A percentile compares a stretch with the other conserved stretches of the same genome.
Evolutionary conservation across 2,113 vertebrate genomes (phyloP).

Genomic region (Callaeas wilsoni): DNA sequence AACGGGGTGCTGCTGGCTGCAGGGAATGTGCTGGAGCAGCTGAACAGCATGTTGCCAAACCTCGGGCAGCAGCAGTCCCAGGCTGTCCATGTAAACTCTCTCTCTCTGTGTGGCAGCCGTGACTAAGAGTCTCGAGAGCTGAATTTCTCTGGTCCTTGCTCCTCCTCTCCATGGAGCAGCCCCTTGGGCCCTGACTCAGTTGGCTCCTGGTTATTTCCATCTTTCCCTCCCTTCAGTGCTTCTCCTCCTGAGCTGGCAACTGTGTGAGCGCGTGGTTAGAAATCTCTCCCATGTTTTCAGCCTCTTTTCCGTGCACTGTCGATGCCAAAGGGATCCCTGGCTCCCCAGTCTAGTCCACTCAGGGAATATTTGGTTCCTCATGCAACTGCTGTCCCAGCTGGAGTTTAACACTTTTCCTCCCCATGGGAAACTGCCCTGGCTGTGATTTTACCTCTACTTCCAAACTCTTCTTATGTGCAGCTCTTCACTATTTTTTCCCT

Average conservation of each 20-base stretch:
- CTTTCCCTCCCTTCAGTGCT: neutral
- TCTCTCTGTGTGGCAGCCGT: neutral
- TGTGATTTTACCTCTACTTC: neutral
- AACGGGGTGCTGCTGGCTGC: neutral
- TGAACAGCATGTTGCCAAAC: rapidly evolving
- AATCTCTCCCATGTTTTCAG: neutral
- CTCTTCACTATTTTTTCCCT: neutral
- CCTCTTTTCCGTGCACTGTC: rapidly evolving
- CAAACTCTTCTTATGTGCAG: neutral
- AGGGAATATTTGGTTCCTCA: neutral
- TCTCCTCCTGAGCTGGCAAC: neutral
- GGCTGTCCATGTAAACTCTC: neutral
- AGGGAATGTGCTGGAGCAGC: neutral
- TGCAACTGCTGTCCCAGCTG: neutral
- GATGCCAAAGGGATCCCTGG: rapidly evolving
- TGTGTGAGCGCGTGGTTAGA: rapidly evolving
- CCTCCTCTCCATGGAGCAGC: neutral
- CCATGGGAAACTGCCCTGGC: neutral
- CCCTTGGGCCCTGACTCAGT: neutral
- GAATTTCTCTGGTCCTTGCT: neutral
- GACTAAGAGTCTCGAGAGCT: neutral
- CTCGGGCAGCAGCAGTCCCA: neutral
- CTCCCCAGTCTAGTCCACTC: rapidly evolving
- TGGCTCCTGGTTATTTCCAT: neutral
- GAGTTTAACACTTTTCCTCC: neutral